Percentiles rank a stretch among this genome's conserved stretches.
phyloP scores from a whole-genome alignment of 2,113 vertebrate genomes.

The Oncorhynchus keta region DNA sequence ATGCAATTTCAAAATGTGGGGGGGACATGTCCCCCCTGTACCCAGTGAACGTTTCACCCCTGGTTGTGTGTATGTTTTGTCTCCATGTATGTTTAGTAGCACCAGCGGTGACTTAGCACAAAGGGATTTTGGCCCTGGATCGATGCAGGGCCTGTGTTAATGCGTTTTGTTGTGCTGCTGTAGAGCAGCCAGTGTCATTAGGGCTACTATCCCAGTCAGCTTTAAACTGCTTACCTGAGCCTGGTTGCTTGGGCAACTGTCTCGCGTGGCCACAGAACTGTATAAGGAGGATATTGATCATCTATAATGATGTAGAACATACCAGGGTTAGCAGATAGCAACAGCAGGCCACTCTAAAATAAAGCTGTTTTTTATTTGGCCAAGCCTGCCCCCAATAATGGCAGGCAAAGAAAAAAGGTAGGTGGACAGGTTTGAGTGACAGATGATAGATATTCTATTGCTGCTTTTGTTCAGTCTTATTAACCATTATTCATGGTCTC shows the following conservation, averaged over 20 bases:
- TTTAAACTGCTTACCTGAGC: conserved; percentile 74
- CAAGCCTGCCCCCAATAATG: conserved; percentile 40
- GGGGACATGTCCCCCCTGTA: too few relatives aligned
- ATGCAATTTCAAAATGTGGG: too few relatives aligned
- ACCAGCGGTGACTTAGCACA: conserved; percentile 39
- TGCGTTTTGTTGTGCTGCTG: background rate
- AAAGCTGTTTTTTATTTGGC: conserved; percentile 69
- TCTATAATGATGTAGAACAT: conserved; percentile 83
- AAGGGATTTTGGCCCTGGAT: conserved; percentile 36
- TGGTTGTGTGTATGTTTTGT: background rate
- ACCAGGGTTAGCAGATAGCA: conserved; percentile 79
- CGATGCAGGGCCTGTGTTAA: conserved; percentile 47
- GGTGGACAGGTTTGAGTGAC: background rate
- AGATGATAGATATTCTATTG: background rate
- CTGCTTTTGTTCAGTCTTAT: background rate
- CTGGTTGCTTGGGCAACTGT: conserved; percentile 84
- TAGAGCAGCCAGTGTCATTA: conserved; percentile 65
- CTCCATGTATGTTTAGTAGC: background rate
- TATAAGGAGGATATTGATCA: conserved; percentile 89
- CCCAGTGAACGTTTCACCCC: too few relatives aligned
- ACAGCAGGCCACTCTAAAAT: conserved; percentile 71
- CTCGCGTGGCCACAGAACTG: conserved; percentile 74
- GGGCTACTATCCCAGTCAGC: conserved; percentile 56
- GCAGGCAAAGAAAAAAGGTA: background rate
- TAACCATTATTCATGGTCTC: background rate